These are phyloP conservation scores for Cyanoderma ruficeps DNA, from an alignment of 2,113 vertebrate genomes.

Conservation along the genomic window DNA sequence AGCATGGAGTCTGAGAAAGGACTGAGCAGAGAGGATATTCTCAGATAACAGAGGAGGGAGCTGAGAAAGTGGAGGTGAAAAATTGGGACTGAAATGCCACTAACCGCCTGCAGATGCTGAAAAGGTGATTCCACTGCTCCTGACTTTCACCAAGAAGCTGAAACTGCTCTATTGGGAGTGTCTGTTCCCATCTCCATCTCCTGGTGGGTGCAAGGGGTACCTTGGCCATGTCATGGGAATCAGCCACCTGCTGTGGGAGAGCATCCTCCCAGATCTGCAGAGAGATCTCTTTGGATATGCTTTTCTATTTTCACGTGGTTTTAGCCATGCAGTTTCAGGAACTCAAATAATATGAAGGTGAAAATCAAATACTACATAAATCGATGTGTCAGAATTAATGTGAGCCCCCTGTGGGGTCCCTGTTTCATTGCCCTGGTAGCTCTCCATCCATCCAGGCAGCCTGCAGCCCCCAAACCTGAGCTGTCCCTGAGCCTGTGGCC, in stretches of 20 bases:
- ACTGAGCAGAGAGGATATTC: neutral
- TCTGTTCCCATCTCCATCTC: neutral
- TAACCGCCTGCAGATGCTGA: neutral
- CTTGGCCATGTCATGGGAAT: neutral
- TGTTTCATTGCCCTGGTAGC: neutral
- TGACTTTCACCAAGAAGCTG: neutral
- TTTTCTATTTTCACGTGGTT: neutral
- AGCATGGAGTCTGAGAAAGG: neutral
- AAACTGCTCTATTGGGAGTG: neutral
- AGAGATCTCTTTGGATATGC: neutral
- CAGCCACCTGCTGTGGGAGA: neutral
- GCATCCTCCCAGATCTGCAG: neutral
- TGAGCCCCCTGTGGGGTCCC: fast-evolving
- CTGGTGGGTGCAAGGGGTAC: neutral
- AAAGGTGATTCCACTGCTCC: neutral
- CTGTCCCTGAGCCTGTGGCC: neutral
- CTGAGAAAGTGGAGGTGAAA: neutral
- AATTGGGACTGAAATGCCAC: neutral
- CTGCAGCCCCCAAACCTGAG: neutral
- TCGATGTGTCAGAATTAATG: neutral
- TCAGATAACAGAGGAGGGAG: neutral
- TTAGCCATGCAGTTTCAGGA: neutral
- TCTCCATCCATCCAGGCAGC: neutral
- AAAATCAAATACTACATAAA: neutral
- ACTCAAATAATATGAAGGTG: neutral